phyloP scores from a whole-genome alignment of 2,113 vertebrate species.

The Dicerorhinus sumatrensis region DNA sequence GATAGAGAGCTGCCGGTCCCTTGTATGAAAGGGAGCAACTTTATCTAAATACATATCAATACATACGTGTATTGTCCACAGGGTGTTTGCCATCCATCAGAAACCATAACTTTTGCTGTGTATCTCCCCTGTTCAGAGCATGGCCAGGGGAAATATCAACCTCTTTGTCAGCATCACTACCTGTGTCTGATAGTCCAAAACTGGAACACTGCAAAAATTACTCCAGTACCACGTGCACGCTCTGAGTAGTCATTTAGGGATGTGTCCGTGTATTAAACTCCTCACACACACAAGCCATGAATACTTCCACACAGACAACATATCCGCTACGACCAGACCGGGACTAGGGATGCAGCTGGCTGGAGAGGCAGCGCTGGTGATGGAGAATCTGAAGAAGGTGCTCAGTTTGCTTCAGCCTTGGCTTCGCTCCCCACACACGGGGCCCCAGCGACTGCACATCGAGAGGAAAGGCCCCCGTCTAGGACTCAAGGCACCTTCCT shows the following conservation, averaged over 20 bases:
- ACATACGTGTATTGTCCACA: too few species aligned
- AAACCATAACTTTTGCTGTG: background rate
- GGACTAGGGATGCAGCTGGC: background rate
- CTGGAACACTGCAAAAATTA: background rate
- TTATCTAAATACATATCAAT: too few species aligned
- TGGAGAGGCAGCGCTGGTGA: background rate
- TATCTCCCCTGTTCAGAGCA: background rate
- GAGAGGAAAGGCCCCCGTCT: conserved; percentile 44
- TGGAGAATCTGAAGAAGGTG: background rate
- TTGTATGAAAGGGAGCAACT: background rate
- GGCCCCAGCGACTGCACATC: background rate
- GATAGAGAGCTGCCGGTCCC: background rate
- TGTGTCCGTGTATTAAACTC: background rate
- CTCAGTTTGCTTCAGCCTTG: background rate
- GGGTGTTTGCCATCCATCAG: background rate
- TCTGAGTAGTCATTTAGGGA: background rate
- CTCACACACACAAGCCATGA: background rate
- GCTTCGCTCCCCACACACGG: background rate
- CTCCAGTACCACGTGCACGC: rapidly evolving
- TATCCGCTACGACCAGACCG: background rate
- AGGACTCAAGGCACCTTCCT: conserved; percentile 77
- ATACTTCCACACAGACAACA: background rate
- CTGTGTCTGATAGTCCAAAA: background rate
- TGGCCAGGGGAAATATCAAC: background rate
- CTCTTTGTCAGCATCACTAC: background rate